These are phyloP conservation scores for Spheniscus mendiculus DNA, from an alignment of 2,113 vertebrate species.

Conservation along the genomic window DNA sequence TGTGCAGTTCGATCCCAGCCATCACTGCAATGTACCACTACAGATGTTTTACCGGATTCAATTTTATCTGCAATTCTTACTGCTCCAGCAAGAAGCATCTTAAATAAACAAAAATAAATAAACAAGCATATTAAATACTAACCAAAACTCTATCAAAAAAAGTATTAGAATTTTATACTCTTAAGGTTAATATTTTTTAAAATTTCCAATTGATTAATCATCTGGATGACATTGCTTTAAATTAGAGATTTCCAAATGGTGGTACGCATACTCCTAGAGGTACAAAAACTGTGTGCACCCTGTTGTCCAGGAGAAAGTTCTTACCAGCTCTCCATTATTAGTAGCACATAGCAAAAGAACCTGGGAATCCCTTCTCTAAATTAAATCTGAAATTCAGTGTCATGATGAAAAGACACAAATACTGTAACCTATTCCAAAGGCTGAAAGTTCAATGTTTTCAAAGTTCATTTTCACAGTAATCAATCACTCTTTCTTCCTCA, in stretches of 20 bases:
- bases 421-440: not conserved
- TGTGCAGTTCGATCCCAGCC: slow-evolving; percentile 96
- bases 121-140: not conserved
- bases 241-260: not conserved
- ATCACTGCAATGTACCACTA: slow-evolving; percentile 95
- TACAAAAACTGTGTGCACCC: not conserved
- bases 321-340: not conserved
- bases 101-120: slow-evolving; percentile 14
- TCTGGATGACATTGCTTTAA: not conserved
- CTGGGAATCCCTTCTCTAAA: not conserved
- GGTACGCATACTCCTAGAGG: not conserved
- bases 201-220: not conserved
- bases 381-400: not conserved
- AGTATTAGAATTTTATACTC: not conserved
- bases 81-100: slow-evolving; percentile 90
- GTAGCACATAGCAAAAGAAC: not conserved
- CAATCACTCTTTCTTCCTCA: not conserved
- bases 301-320: not conserved
- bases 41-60: slow-evolving; percentile 92
- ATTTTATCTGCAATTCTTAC: slow-evolving; percentile 91
- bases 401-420: not conserved
- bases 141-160: not conserved
- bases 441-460: not conserved
- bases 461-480: not conserved
- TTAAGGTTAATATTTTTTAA: not conserved